Evolutionary conservation across 2,113 vertebrate genomes (phyloP).

Genomic region (Takifugu bimaculatus): DNA sequence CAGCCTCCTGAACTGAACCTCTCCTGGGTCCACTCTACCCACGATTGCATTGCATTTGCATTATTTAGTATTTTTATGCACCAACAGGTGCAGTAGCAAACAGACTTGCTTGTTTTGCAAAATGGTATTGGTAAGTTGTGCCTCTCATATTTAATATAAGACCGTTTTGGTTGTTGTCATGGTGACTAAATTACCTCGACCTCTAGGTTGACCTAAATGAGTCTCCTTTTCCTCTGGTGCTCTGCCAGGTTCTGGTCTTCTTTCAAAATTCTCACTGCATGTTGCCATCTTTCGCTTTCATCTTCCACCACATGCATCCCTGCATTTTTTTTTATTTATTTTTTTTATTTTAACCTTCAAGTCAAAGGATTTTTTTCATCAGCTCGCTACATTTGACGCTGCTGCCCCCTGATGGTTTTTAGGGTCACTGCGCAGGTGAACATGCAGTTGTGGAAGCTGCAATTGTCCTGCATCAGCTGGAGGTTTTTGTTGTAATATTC

Average conservation of each 20-base stretch:
- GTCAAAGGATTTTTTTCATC: constrained; percentile 18
- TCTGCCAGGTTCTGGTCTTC: not conserved
- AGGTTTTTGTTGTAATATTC: not conserved
- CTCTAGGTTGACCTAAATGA: not conserved
- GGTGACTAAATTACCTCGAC: not conserved
- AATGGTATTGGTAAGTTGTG: not conserved
- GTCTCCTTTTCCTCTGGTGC: not conserved
- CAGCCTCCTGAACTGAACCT: not conserved
- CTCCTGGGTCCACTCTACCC: not conserved
- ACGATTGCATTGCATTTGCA: not conserved
- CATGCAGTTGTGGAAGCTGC: not conserved
- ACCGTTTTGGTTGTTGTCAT: not conserved
- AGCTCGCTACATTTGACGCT: constrained; percentile 38
- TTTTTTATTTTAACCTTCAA: not conserved
- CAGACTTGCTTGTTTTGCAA: not conserved
- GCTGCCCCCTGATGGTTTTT: constrained; percentile 59
- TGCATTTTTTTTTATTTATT: not conserved
- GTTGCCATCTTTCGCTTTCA: not conserved
- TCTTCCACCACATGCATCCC: constrained; percentile 1
- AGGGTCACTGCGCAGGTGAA: not conserved
- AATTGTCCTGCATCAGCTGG: not conserved
- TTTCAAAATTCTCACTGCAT: not conserved
- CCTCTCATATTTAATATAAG: not conserved
- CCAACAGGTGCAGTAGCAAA: not conserved
- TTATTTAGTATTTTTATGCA: constrained; percentile 14